Conservation (phyloP, 2,888 invertebrate genomes). For the Cylindroiulus punctatus region DNA sequence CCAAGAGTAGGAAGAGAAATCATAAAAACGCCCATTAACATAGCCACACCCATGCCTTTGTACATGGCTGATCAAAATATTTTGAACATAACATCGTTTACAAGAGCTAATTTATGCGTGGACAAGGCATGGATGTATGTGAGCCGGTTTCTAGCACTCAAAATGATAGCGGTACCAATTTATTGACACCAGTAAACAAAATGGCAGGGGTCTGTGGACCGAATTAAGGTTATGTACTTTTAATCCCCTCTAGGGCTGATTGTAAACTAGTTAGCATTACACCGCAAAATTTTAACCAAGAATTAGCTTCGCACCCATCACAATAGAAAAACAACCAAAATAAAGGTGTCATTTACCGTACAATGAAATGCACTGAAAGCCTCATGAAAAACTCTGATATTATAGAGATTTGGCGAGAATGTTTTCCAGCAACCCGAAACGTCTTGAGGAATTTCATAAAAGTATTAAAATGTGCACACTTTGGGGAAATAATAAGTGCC, state of each 20-base stretch:
- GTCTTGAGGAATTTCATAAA: too few relatives aligned
- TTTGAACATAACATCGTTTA: slow-evolving; percentile 6
- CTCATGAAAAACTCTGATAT: too few relatives aligned
- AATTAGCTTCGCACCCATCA: neutral
- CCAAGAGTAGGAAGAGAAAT: slow-evolving; percentile 20
- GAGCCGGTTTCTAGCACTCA: slow-evolving; percentile 15
- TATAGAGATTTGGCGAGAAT: too few relatives aligned
- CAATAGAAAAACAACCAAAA: neutral
- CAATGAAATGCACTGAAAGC: neutral
- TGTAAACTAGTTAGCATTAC: slow-evolving; percentile 17
- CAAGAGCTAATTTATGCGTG: slow-evolving; percentile 36
- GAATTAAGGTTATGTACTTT: slow-evolving; percentile 43
- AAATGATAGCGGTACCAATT: slow-evolving; percentile 42
- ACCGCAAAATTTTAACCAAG: neutral
- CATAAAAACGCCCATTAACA: slow-evolving; percentile 34
- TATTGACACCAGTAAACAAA: slow-evolving; percentile 10
- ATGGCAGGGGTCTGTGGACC: slow-evolving; percentile 47
- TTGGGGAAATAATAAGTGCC: too few relatives aligned
- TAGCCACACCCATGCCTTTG: slow-evolving; percentile 14
- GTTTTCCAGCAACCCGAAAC: too few relatives aligned
- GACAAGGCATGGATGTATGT: neutral
- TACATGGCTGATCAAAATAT: slow-evolving; percentile 26
- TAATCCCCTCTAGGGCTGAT: slow-evolving; percentile 17
- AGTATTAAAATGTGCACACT: too few relatives aligned
- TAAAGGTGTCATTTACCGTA: neutral